These are phyloP conservation scores for Calycopis cecrops DNA, from an alignment of 1,140 invertebrate genomes.

Conservation along the genomic window DNA sequence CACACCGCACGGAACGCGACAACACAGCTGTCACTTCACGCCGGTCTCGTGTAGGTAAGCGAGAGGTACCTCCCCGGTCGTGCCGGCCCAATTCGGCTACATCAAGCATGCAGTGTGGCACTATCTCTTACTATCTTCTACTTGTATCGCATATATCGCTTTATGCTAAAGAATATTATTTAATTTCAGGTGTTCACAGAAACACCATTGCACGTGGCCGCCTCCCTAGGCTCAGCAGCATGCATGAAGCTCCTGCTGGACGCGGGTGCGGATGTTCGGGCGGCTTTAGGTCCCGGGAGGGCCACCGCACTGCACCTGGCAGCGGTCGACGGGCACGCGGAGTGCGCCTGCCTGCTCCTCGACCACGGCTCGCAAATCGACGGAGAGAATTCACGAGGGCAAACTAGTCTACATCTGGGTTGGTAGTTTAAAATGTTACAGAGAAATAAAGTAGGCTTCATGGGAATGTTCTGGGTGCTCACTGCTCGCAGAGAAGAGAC, in stretches of 20 bases:
- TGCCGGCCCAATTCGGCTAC: too few relatives aligned
- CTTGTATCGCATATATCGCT: too few relatives aligned
- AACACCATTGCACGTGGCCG: slow-evolving; percentile 88
- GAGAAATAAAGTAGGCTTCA: too few relatives aligned
- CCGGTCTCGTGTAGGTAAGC: too few relatives aligned
- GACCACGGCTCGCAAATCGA: slow-evolving; percentile 82
- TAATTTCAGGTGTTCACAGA: slow-evolving; percentile 82
- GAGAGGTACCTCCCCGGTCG: too few relatives aligned
- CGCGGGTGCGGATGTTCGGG: slow-evolving; percentile 85
- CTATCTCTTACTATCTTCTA: too few relatives aligned
- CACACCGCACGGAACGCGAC: too few relatives aligned
- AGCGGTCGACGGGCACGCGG: slow-evolving; percentile 85
- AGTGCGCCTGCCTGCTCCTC: slow-evolving; percentile 82
- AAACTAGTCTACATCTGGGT: slow-evolving; percentile 85
- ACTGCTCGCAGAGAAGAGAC: too few relatives aligned
- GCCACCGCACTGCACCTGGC: slow-evolving; percentile 88
- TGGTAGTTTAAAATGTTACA: slow-evolving; percentile 1
- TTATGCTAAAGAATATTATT: not conserved
- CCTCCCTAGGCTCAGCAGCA: slow-evolving; percentile 80
- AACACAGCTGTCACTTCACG: too few relatives aligned
- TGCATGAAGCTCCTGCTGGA: slow-evolving; percentile 82
- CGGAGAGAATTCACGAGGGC: slow-evolving; percentile 81
- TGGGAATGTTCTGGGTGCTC: too few relatives aligned
- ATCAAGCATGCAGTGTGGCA: too few relatives aligned
- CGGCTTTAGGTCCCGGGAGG: slow-evolving; percentile 80